Base-by-base conservation (phyloP, 2,797 vertebrate species). In the Chromobotia macracanthus region DNA sequence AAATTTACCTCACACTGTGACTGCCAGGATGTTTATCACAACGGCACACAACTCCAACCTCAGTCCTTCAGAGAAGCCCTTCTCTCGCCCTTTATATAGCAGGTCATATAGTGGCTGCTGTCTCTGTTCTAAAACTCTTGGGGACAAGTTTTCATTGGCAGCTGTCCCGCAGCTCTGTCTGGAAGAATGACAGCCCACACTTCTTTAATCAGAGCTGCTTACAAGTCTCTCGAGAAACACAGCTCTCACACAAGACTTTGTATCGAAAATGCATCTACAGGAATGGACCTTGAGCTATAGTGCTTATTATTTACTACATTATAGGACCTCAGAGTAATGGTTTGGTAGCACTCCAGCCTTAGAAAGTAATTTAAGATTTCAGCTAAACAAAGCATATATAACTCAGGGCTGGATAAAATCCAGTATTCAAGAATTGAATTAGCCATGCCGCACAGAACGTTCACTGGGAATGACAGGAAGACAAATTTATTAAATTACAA, bases 1-100 rank as follows among this genome's bases (percentile, higher is more conserved):
- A 68, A 56, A 63, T 53, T 1, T n/a, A 41, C 73, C 38, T 68
- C 74, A 28, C 15, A 56, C 74, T 6, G 51, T 46, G 74, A 48
- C 55, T 58, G 53, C 65, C n/a, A 11, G 61, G 53, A 81, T 41
- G 44, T 66, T 77, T 77, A 71, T 77, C 19, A 81, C 16, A 72
- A n/a, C 21, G 18, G 28, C 11, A 51, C 61, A 72, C 65, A 38
- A 53, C 51, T 19, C 69, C 63, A 23, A 72, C 70, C 61, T 55
- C 46, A 18, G 48, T 82, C 75, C 76, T 72, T 77, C 69, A 77
- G 46, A 31, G 55, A 72, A 73, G 63, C 69, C 64, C 70, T 78
- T 69, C 46, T 23, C 70, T 46, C n/a, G 80, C 55, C 64, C 41
- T 53, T 53, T 31, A 48, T 53, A 31, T 58, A 0, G 12, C 46